Conservation (phyloP, 2,888 invertebrate species). For the Tridacna gigas region DNA sequence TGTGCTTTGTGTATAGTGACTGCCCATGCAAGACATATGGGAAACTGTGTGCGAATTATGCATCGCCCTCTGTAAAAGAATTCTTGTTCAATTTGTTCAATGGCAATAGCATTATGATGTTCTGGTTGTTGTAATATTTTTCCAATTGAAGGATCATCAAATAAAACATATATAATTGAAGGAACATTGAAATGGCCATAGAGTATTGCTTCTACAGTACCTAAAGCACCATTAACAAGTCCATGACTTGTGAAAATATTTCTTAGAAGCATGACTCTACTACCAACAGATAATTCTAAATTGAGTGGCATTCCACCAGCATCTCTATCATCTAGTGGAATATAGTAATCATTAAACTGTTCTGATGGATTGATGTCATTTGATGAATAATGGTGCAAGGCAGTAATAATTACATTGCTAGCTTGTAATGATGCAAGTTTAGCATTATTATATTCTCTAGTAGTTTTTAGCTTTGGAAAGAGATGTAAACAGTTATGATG, state of each 20-base stretch:
- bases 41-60: too few relatives aligned
- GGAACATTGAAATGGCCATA: neutral
- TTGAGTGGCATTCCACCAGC: conserved; percentile 44
- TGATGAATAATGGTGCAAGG: neutral
- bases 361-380: neutral
- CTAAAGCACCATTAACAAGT: conserved; percentile 53
- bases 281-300: conserved; percentile 40
- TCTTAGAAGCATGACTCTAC: conserved; percentile 43
- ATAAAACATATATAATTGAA: conserved; percentile 27
- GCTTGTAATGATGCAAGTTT: neutral
- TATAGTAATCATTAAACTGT: conserved; percentile 6
- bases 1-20: neutral
- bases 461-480: neutral
- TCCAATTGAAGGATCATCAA: conserved; percentile 39
- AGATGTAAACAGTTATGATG: conserved; percentile 1
- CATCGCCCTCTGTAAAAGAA: too few relatives aligned
- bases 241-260: conserved; percentile 39
- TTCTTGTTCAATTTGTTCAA: too few relatives aligned
- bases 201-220: conserved; percentile 19
- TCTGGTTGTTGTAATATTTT: neutral
- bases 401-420: neutral
- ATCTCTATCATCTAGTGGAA: conserved; percentile 56
- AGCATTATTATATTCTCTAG: neutral
- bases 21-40: conserved; percentile 1
- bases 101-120: too few relatives aligned